Conservation (phyloP, 2,113 vertebrate species). For the Hipposideros armiger region DNA sequence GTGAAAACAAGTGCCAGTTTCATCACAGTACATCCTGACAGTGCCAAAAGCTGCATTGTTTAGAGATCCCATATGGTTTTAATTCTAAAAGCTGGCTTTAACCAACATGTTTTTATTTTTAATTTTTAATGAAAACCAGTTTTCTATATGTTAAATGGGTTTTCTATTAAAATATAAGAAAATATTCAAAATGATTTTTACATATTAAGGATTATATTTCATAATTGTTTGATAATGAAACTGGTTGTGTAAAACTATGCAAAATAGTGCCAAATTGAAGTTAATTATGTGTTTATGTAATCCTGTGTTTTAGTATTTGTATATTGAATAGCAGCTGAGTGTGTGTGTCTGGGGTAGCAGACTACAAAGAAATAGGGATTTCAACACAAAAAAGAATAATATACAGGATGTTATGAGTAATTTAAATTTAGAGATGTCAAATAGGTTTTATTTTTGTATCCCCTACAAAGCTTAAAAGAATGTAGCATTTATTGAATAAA, state of each 20-base stretch:
- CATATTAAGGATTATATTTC: not conserved
- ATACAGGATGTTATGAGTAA: not conserved
- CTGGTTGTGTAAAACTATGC: not conserved
- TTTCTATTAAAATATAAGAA: conserved; percentile 30
- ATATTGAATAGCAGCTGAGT: not conserved
- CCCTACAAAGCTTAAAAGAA: not conserved
- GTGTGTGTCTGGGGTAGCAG: not conserved
- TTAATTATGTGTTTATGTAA: not conserved
- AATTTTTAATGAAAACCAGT: conserved; percentile 57
- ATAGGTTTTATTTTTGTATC: conserved; percentile 25
- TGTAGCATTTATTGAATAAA: conserved; percentile 6
- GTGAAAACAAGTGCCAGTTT: conserved; percentile 25
- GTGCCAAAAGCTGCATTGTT: not conserved
- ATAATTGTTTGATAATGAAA: conserved; percentile 16
- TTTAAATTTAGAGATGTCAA: conserved; percentile 44
- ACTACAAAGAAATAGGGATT: not conserved
- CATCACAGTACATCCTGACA: not conserved
- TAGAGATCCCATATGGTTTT: not conserved
- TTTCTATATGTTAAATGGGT: not conserved
- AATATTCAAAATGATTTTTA: conserved; percentile 30
- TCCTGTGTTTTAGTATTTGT: conserved; percentile 43
- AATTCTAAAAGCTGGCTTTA: conserved; percentile 58
- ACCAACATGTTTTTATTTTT: not conserved
- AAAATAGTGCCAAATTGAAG: not conserved
- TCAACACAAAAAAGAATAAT: conserved; percentile 2